phyloP scores from a whole-genome alignment of 2,113 vertebrate species.

The Colossoma macropomum region DNA sequence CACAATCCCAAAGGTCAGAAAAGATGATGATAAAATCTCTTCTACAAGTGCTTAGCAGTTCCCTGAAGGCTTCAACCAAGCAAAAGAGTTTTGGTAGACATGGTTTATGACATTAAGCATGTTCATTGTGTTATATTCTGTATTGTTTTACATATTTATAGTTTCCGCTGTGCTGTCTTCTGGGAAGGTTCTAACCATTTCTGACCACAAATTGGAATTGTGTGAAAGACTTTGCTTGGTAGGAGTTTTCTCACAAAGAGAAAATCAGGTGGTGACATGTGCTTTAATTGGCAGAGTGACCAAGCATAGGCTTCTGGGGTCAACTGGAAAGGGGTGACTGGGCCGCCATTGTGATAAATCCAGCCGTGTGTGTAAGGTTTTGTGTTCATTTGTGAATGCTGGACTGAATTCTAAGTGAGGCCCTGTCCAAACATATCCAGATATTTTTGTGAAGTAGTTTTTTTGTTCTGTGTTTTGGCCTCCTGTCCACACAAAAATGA shows the following conservation, averaged over 20 bases:
- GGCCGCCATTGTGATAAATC: conserved; percentile 17
- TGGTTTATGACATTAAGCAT: background rate
- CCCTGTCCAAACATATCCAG: too few relatives aligned
- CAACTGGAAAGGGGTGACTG: conserved; percentile 34
- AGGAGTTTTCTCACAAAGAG: conserved; percentile 35
- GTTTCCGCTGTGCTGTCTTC: background rate
- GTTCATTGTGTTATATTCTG: background rate
- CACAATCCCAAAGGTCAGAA: background rate
- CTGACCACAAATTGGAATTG: background rate
- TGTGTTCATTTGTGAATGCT: conserved; percentile 16
- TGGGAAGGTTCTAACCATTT: background rate
- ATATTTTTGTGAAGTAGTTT: too few relatives aligned
- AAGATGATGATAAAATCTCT: background rate
- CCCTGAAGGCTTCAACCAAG: background rate
- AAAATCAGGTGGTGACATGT: conserved; percentile 10
- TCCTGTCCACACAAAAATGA: too few relatives aligned
- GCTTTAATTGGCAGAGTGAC: conserved; percentile 17
- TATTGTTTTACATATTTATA: background rate
- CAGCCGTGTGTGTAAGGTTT: conserved; percentile 29
- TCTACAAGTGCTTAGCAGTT: background rate
- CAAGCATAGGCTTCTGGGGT: conserved; percentile 32
- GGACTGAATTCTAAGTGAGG: background rate
- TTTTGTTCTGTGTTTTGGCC: too few relatives aligned
- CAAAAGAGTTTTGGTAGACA: background rate
- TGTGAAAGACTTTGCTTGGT: conserved; percentile 16